A percentile compares a stretch with the other conserved stretches of the same genome.
These are phyloP conservation scores for Dryadula phaetusa DNA, from an alignment of 2,888 invertebrate species.

Conservation along the genomic window DNA sequence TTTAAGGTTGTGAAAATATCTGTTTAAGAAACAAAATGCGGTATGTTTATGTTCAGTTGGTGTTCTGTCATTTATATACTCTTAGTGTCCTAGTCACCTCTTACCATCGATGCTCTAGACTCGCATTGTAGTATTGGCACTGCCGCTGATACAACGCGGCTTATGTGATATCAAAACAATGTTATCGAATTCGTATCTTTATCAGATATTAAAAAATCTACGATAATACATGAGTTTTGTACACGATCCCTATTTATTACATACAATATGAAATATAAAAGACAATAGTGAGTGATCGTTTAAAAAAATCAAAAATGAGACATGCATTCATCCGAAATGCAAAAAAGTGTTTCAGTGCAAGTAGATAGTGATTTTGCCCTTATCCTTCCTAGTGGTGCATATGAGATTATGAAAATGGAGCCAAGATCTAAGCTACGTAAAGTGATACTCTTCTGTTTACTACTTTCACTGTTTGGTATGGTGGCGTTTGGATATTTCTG, in stretches of 20 bases:
- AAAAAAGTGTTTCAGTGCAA: constrained; percentile 92
- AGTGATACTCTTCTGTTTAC: constrained; percentile 92
- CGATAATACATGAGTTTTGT: constrained; percentile 57
- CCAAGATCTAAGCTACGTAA: constrained; percentile 91
- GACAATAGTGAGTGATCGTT: constrained; percentile 57
- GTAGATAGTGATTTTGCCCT: constrained; percentile 93
- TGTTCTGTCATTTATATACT: constrained; percentile 48
- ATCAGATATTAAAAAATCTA: constrained; percentile 57
- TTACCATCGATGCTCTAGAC: constrained; percentile 39
- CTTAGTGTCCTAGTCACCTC: constrained; percentile 41
- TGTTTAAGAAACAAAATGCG: constrained; percentile 30
- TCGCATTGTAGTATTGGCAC: constrained; percentile 63
- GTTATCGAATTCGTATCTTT: constrained; percentile 59
- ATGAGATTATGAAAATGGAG: constrained; percentile 94
- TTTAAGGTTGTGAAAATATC: constrained; percentile 17
- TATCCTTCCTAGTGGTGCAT: constrained; percentile 90
- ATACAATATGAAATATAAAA: constrained; percentile 34
- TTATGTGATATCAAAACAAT: constrained; percentile 62
- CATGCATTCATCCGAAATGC: constrained; percentile 85
- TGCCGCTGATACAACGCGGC: constrained; percentile 58
- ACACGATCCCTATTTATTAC: constrained; percentile 34
- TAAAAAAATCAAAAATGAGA: constrained; percentile 81
- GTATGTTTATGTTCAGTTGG: constrained; percentile 49
- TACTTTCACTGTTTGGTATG: constrained; percentile 93
- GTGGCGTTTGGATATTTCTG: constrained; percentile 96